Percentiles rank a stretch among this genome's conserved stretches.
phyloP scores from a whole-genome alignment of 2,113 vertebrate species.

The Colaptes auratus region DNA sequence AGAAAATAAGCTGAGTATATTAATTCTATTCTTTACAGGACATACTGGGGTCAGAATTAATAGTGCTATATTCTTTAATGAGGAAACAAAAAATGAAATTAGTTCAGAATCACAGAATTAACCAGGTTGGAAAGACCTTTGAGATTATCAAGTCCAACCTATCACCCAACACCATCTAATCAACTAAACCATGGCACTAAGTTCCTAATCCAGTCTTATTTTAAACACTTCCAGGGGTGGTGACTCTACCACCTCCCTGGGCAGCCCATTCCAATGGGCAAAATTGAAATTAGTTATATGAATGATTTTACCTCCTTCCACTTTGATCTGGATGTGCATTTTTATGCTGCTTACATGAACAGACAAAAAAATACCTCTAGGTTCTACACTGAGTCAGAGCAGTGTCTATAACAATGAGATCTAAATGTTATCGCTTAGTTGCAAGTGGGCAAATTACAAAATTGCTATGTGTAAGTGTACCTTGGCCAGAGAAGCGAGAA shows the following conservation, averaged over 20 bases:
- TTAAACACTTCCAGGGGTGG: too few relatives aligned
- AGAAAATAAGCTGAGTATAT: background rate
- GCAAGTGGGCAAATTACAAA: background rate
- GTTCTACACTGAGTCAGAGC: background rate
- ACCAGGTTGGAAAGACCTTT: too few relatives aligned
- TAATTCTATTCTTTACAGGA: background rate
- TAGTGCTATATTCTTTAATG: background rate
- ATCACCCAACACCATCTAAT: too few relatives aligned
- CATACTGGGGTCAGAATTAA: background rate
- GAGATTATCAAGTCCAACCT: too few relatives aligned
- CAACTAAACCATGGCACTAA: too few relatives aligned
- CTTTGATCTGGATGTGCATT: background rate
- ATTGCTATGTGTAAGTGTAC: rapidly evolving
- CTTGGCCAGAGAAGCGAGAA: background rate
- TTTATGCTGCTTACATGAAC: background rate
- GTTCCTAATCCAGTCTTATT: too few relatives aligned
- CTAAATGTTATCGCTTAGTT: background rate
- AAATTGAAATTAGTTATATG: background rate
- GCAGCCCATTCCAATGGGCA: too few relatives aligned
- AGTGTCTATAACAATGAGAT: background rate
- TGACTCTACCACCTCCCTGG: too few relatives aligned
- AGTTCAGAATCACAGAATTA: background rate
- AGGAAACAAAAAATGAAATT: background rate
- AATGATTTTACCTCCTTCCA: background rate
- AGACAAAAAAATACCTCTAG: background rate